phyloP scores from a whole-genome alignment of 2,888 invertebrate genomes.

The Diaphora mendica region DNA sequence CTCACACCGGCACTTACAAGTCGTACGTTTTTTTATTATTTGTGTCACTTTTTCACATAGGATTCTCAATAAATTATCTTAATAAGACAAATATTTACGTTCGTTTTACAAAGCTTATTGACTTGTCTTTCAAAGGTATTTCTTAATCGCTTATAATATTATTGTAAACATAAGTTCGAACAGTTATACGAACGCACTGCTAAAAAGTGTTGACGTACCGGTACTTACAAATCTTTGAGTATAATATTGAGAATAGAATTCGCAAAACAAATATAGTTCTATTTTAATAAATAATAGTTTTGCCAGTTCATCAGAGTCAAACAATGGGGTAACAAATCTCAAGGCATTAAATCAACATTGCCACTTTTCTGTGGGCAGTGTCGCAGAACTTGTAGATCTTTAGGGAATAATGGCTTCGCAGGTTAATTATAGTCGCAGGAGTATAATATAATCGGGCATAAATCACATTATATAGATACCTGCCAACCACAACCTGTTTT shows the following conservation, averaged over 20 bases:
- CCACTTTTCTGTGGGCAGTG: conserved; percentile 73
- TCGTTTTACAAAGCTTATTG: conserved; percentile 68
- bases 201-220: conserved; percentile 70
- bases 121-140: conserved; percentile 61
- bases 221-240: conserved; percentile 56
- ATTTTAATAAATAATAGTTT: conserved; percentile 27
- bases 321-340: conserved; percentile 59
- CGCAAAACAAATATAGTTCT: conserved; percentile 30
- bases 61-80: conserved; percentile 73
- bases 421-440: conserved; percentile 81
- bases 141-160: conserved; percentile 61
- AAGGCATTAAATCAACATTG: conserved; percentile 68
- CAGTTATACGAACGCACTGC: conserved; percentile 62
- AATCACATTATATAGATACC: conserved; percentile 83
- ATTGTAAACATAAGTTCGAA: conserved; percentile 62
- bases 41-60: conserved; percentile 61
- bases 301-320: conserved; percentile 39
- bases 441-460: conserved; percentile 83
- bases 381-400: conserved; percentile 70
- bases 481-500: conserved; percentile 86
- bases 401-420: conserved; percentile 78
- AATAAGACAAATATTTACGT: conserved; percentile 78
- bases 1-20: conserved; percentile 62
- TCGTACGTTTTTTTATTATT: conserved; percentile 63
- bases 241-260: conserved; percentile 44